Evolutionary conservation across 1,140 invertebrate species (phyloP).

Genomic region (Eurosta solidaginis): DNA sequence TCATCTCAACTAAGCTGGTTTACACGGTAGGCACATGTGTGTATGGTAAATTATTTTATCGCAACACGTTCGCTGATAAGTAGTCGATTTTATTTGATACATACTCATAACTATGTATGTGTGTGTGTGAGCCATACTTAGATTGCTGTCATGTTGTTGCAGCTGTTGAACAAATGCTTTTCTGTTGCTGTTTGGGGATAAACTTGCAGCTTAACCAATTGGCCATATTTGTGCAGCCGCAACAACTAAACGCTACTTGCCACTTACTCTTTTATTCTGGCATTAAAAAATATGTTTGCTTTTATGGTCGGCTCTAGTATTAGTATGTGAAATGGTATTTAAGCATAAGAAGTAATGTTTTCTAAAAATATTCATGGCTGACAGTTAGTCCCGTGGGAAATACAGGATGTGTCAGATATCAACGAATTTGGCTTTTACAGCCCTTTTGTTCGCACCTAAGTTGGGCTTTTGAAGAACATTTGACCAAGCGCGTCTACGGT

Average conservation of each 20-base stretch:
- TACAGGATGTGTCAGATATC: too few species aligned
- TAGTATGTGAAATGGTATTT: not conserved
- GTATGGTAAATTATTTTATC: slow-evolving; percentile 22
- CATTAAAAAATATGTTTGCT: not conserved
- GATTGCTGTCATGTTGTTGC: slow-evolving; percentile 5
- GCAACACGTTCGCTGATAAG: not conserved
- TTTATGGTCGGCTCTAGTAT: not conserved
- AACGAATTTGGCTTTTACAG: too few species aligned
- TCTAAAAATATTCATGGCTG: too few species aligned
- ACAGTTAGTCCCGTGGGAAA: too few species aligned
- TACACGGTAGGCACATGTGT: not conserved
- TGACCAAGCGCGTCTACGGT: too few species aligned
- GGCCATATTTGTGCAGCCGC: not conserved
- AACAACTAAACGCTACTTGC: not conserved
- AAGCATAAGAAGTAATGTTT: not conserved
- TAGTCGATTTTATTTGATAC: too few species aligned
- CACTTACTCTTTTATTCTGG: not conserved
- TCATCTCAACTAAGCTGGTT: not conserved
- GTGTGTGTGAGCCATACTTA: not conserved
- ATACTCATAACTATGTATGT: not conserved
- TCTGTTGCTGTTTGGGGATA: not conserved
- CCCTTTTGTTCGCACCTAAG: too few species aligned
- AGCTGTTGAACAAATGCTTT: slow-evolving; percentile 2
- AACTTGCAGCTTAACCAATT: not conserved
- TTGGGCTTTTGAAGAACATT: too few species aligned